Base-by-base conservation (phyloP, 2,888 invertebrate genomes). In the Philopedon plagiatum region DNA sequence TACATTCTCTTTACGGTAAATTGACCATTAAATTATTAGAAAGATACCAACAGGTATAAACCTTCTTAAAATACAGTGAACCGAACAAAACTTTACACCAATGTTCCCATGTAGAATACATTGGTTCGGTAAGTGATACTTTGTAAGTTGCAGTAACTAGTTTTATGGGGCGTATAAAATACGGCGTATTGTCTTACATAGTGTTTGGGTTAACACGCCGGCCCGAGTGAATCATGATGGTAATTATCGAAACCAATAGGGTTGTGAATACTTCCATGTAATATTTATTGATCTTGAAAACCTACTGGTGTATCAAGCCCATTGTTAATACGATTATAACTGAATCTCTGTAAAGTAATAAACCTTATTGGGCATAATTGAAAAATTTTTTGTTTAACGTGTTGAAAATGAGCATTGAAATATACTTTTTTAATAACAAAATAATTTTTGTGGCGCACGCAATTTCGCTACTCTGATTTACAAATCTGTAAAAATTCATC, bases 81-180 rank as follows among this genome's bases (percentile, higher is more conserved):
- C 68, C 61, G 61, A 68, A 68, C 61, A 54, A n/a, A n/a, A 61
- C 61, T 68, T 68, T 61, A 61, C 68, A 68, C 68, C 61, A 54
- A 70, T 34, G 46, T 70, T 70, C 34, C 63, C 71, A 71, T 71
- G 65, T 71, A 66, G 66, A 71, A 71, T 66, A 41, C 68, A 73
- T 65, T 65, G 56, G 65, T 64, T 61, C 78, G 77, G 77, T 78
- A 80, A 78, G 75, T 80, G 79, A 80, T 78, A 79, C 78, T 80
- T 79, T 79, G 79, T 80, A 79, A 61, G 74, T 61, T 73, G 79
- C 81, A 78, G 81, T 82, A 82, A 82, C 82, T 83, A 83, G 83
- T 83, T 83, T 83, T 83, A 83, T 82, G 80, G 82, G 82, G 81
- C 83, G 82, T 81, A 82, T 83, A 83, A 83, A 82, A 82, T 83